phyloP scores from a whole-genome alignment of 2,888 invertebrate genomes.

The Mythimna pallens region DNA sequence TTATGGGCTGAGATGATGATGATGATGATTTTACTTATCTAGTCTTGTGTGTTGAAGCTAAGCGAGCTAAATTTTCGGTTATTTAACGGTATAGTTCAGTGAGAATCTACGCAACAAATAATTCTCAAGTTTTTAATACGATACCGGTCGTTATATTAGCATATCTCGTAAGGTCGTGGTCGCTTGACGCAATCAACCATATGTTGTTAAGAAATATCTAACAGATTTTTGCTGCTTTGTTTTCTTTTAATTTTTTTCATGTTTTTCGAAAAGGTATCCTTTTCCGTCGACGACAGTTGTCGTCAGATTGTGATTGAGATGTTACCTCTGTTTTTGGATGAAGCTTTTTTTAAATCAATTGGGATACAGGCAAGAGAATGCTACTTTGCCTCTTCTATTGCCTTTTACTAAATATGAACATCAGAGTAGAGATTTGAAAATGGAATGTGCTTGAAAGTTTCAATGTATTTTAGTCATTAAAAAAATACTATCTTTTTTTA shows the following conservation, averaged over 20 bases:
- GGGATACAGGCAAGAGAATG: too few relatives aligned
- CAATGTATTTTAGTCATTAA: background rate
- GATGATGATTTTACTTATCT: too few relatives aligned
- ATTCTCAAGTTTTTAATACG: constrained; percentile 4
- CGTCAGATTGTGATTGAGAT: background rate
- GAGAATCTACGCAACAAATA: constrained; percentile 50
- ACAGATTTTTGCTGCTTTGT: background rate
- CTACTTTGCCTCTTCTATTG: background rate
- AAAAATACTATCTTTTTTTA: background rate
- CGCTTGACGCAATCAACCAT: constrained; percentile 48
- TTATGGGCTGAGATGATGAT: too few relatives aligned
- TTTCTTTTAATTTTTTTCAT: background rate
- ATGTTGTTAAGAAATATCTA: constrained; percentile 42
- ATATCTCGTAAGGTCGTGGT: constrained; percentile 65
- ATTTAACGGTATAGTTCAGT: constrained; percentile 47
- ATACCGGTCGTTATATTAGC: constrained; percentile 54
- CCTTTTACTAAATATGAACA: background rate
- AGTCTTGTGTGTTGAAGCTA: background rate
- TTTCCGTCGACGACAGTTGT: constrained; percentile 6
- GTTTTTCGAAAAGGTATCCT: background rate
- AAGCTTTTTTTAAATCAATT: too few relatives aligned
- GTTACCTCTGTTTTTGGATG: too few relatives aligned
- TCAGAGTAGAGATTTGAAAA: background rate
- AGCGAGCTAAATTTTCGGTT: constrained; percentile 13
- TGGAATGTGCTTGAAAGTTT: background rate